These are phyloP conservation scores for Andricus quercusramuli DNA, from an alignment of 2,888 invertebrate species.

Conservation along the genomic window DNA sequence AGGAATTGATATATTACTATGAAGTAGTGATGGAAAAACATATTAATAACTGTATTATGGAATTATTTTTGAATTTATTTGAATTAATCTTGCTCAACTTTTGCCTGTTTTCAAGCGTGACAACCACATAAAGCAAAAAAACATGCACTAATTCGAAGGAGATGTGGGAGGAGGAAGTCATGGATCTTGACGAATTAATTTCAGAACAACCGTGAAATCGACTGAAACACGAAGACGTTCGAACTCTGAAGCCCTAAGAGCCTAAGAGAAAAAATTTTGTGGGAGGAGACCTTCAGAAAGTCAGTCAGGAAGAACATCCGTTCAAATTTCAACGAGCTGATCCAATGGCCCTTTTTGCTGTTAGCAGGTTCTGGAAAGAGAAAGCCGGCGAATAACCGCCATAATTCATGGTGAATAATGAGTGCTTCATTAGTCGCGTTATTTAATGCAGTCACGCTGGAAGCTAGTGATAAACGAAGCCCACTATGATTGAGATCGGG, in stretches of 20 bases:
- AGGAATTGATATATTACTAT: not conserved
- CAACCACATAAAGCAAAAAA: too few species aligned
- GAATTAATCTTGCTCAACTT: too few species aligned
- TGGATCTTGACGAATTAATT: slow-evolving; percentile 26
- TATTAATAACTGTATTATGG: too few species aligned
- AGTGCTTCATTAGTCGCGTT: slow-evolving; percentile 67
- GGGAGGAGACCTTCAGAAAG: not conserved
- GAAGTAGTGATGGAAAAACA: not conserved
- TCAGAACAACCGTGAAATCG: slow-evolving; percentile 1
- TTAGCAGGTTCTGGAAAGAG: slow-evolving; percentile 58
- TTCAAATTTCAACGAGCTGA: slow-evolving; percentile 52
- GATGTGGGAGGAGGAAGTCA: slow-evolving; percentile 5
- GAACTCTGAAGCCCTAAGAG: not conserved
- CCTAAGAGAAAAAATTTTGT: too few species aligned
- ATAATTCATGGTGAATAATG: slow-evolving; percentile 67
- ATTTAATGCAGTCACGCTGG: slow-evolving; percentile 60
- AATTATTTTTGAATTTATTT: too few species aligned
- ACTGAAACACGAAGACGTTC: slow-evolving; percentile 4
- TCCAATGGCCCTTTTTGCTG: slow-evolving; percentile 57
- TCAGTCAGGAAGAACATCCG: slow-evolving; percentile 57
- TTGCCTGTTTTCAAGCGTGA: too few species aligned
- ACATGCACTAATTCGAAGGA: too few species aligned
- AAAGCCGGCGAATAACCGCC: slow-evolving; percentile 63
- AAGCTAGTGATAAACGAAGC: slow-evolving; percentile 42
- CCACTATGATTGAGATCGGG: slow-evolving; percentile 41